Base-by-base conservation (phyloP, 1,140 invertebrate species). In the Anoplolepis gracilipes region DNA sequence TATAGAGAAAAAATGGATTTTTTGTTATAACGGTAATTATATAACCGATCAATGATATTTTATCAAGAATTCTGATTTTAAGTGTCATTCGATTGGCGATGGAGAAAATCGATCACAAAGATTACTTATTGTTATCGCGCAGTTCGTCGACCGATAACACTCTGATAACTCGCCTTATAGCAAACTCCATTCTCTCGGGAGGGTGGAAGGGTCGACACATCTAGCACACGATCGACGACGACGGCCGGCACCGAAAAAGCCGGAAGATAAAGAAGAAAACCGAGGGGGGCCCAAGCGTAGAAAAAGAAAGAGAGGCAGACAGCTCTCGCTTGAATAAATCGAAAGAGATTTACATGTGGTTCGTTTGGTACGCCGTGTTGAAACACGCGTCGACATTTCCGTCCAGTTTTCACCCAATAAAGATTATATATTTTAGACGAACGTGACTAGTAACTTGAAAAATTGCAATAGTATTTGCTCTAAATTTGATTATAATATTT, bases 321-420 rank as follows among this genome's bases (percentile, higher is more conserved):
- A 77, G 33, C 33, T 76, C 33, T 76, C 81, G 81, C 55, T 61
- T 42, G 81, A 84, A 84, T 84, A 84, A 84, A 84, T 84, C 70
- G 81, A 77, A 64, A 84, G 49, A 84, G 72, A 84, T 77, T 84
- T 84, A 36, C 73, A 77, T 62, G 59, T 42, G 69, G 81, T 75
- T 84, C 72, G 81, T 65, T 84, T 76, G 72, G 70, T 30, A 53
- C 39, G 8, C 25, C 67, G 39, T 73, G 79, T 84, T 57, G 70
- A 84, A 75, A 75, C 79, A 65, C 33, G 25, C 70, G 81, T 75
- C 79, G 57, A 84, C 46, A 42, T 59, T 30, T 76, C 30, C 13
- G 36, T 59, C n/a, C 69, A 46, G 46, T 79, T 77, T 79, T 25
- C 49, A 55, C 22, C 5, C 46, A 49, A 28, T 69, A 25, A 4